Conservation (phyloP, 2,888 invertebrate species). For the Xanthostigma xanthostigma region DNA sequence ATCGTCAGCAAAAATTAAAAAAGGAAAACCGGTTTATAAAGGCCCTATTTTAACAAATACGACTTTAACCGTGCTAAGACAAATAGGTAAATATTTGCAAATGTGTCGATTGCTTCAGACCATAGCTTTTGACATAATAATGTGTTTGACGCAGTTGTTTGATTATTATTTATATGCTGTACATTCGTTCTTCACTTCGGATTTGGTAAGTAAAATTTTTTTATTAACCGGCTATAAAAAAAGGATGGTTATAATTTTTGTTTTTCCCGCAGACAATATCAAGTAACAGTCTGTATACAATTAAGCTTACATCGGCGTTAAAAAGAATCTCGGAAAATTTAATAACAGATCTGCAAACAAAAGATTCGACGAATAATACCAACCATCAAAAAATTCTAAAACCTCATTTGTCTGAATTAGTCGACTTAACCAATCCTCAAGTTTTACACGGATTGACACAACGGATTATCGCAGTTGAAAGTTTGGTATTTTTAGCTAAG, state of each 20-base stretch:
- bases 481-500: constrained; percentile 74
- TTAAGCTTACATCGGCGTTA: constrained; percentile 56
- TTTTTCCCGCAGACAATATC: constrained; percentile 30
- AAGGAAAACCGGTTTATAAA: constrained; percentile 23
- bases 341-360: constrained; percentile 29
- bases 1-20: constrained; percentile 18
- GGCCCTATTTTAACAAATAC: constrained; percentile 76
- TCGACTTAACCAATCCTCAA: constrained; percentile 52
- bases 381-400: constrained; percentile 30
- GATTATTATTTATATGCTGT: constrained; percentile 88
- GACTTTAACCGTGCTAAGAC: constrained; percentile 72
- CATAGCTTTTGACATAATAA: constrained; percentile 81
- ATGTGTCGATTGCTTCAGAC: constrained; percentile 81
- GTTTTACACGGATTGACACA: constrained; percentile 70
- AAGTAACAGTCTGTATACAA: constrained; percentile 39
- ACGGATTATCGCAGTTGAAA: constrained; percentile 84
- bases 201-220: constrained; percentile 37
- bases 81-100: constrained; percentile 84
- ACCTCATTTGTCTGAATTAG: constrained; percentile 44
- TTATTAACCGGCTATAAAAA: too few relatives aligned
- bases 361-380: constrained; percentile 22
- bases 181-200: constrained; percentile 69
- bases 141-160: constrained; percentile 80
- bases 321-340: constrained; percentile 66
- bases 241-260: constrained; percentile 6